Evolutionary conservation across 2,113 vertebrate genomes (phyloP).

Genomic region (Geococcyx californianus): DNA sequence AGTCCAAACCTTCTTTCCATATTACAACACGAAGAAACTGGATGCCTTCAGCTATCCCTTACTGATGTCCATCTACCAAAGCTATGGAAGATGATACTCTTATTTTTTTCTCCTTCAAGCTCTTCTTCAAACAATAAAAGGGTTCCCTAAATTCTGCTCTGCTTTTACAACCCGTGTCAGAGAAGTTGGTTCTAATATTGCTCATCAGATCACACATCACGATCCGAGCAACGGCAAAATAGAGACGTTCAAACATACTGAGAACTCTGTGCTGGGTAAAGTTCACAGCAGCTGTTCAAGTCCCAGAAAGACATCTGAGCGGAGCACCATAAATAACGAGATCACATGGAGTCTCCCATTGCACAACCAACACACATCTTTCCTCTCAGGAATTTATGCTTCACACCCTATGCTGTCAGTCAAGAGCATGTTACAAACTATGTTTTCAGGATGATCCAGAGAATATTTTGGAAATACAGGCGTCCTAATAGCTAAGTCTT

Average conservation of each 20-base stretch:
- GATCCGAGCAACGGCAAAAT: not conserved
- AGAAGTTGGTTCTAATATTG: not conserved
- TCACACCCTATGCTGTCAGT: conserved; percentile 48
- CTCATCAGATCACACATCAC: not conserved
- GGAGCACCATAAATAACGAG: conserved; percentile 60
- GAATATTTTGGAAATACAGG: conserved; percentile 42
- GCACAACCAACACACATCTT: conserved; percentile 53
- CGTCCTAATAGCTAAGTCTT: not conserved
- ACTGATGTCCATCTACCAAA: not conserved
- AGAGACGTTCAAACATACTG: not conserved
- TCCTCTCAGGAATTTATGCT: conserved; percentile 38
- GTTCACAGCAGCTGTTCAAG: conserved; percentile 65
- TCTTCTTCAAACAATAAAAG: not conserved
- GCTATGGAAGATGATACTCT: not conserved
- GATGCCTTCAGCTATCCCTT: not conserved
- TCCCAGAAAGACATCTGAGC: conserved; percentile 65
- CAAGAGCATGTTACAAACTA: conserved; percentile 12
- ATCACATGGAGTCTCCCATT: conserved; percentile 63
- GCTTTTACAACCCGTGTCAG: not conserved
- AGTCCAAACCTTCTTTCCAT: not conserved
- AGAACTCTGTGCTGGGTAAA: not conserved
- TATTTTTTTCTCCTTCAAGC: not conserved
- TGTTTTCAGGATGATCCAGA: conserved; percentile 34
- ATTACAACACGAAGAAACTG: not conserved
- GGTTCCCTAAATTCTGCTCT: not conserved